Evolutionary conservation across 1,140 invertebrate genomes (phyloP), one percentile per base, ranked within the genome.

Genomic region (Papilio aristodemus): DNA sequence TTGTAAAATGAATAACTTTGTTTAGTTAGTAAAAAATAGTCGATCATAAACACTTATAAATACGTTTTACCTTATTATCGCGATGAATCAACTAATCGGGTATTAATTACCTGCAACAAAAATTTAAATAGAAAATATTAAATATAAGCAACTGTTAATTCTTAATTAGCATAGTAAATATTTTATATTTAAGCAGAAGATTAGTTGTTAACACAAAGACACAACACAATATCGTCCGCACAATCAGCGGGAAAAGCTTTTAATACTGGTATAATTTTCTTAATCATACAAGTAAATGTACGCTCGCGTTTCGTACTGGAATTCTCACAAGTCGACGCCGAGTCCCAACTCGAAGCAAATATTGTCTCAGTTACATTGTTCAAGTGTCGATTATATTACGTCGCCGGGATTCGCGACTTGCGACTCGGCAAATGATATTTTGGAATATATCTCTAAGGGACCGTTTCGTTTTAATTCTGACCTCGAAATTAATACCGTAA

Each of bases 201-300:
- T 63, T 63, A 41, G 60, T 25, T n/a, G 36, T 41, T 25, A 63
- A 41, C 67, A 67, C 19, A 63, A 43, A 17, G 50, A 25, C 5
- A 22, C 17, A 57, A 43, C 63, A 46, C 13, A 50, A 39, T 19
- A 39, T 14, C 9, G 32, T 22, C 63, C 38, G 71, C 60, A 57
- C 68, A 66, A 72, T 72, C 59, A 72, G 57, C 36, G 57, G 63
- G 11, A 54, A 69, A 72, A 66, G 67, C 71, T 36, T 60, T 58
- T 66, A 66, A 68, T 72, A 68, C 67, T 58, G 67, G 67, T 68
- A 68, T 72, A 72, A 72, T 72, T 72, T 72, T 66, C 71, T 69
- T 68, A 69, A 72, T 69, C 62, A 68, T 69, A 58, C 54, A 57
- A 66, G 67, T 66, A 69, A 72, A 72, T 67, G 68, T 64, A 71